Evolutionary conservation across 1,140 invertebrate species (phyloP), one percentile per base, ranked within the genome.

Genomic region (Solenopsis invicta): DNA sequence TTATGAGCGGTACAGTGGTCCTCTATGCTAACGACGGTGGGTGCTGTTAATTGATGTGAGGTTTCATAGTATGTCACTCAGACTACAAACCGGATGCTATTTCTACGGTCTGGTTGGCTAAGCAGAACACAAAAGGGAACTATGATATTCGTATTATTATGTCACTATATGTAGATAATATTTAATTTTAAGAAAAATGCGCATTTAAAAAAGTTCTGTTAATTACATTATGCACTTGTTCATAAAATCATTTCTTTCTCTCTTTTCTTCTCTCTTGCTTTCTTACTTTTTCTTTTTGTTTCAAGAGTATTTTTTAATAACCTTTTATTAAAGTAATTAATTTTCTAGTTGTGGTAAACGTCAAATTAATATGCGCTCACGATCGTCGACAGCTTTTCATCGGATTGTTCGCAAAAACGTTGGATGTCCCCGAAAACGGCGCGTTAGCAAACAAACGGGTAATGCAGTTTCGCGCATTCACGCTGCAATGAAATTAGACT

Each of bases 1-100:
- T 92, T 92, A 92, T 88, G 76, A 56, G 56, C 80, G 29, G 45
- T 61, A 59, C 69, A 56, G 34, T 61, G 41, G 52, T 61, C 56
- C 75, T 82, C 24, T 61, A 59, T 61, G 54, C 67, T 89, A 89
- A 89, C 61, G 88, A 81, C 24, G 67, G 45, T 59, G 37, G 66
- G 18, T 74, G 41, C 8, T 61, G 80, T 82, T 82, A 82, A 82
- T 61, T 82, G 61, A 82, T 82, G 80, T 29, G 67, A 82, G 41
- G 71, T 82, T 74, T 82, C 80, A 24, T 67, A 52, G 37, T 18
- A 24, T 72, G 54, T 82, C 54, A 59, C 54, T 56, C 62, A 54
- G 69, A 54, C 45, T 48, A 13, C 48, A 69, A 82, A 48, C 48
- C 80, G 41, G 54, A 84, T 75, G 24, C 67, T 16, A 34, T 56